Evolutionary conservation across 1,140 invertebrate genomes (phyloP), one percentile per base, ranked within the genome.

Genomic region (Aplysia californica): DNA sequence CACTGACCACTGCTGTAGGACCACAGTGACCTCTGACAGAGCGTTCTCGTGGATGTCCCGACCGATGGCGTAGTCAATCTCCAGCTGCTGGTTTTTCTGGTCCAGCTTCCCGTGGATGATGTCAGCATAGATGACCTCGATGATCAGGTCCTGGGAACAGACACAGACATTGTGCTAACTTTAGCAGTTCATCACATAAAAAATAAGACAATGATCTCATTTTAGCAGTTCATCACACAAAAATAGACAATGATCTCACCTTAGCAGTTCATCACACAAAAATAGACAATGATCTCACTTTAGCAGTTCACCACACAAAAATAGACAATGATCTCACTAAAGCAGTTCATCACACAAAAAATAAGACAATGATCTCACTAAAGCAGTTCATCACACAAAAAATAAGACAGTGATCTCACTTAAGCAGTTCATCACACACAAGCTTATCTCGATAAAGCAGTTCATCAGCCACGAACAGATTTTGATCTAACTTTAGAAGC

Each of bases 51-150:
- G 92, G 58, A 98, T 96, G 89, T 99, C 97, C 29, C 97, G 91
- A 0, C 97, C 97, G 44, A 98, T 93, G 0, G 96, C 96, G 85
- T 95, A 98, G 88, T 98, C 97, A 0, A 99, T 94, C 89, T 99
- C 97, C 44, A 99, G 91, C 79, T 95, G 94, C 78, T 94, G 94
- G 89, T 96, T 96, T 85, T 96, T 96, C 89, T 98, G 97, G 90
- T 99, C 97, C 73, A 99, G 89, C 91, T 98, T 98, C 0, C 97
- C 97, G 84, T 96, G 95, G 76, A 99, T 97, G 82, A 99, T 96
- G 89, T 98, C 97, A 93, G 91, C 95, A 91, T 98, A 99, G 84
- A 99, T 96, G 10, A 96, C 97, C 92, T 98, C 97, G 84, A 99
- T 99, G 70, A 99, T 98, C 59, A 99, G 92, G 91, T 99, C 97